Evolutionary conservation across 2,888 invertebrate species (phyloP), one percentile per base, ranked within the genome.

Genomic region (Ormia ochracea): DNA sequence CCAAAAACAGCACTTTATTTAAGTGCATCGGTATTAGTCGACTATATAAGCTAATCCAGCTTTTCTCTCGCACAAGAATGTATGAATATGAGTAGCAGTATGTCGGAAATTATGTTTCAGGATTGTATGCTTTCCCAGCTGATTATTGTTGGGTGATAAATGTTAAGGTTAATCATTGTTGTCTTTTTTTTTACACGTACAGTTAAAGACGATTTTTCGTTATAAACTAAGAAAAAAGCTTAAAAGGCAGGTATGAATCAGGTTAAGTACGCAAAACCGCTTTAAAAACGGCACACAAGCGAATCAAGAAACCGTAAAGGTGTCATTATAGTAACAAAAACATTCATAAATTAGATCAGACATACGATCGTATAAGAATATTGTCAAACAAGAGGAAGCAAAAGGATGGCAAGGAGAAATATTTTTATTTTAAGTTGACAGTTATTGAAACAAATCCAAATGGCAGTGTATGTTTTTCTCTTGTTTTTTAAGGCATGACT

Each of bases 131-230:
- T 80, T 80, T 80, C 75, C 72, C 80, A 75, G 75, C 66, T 80
- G 80, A 80, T 80, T 79, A 72, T 79, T 66, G 75, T 75, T 80
- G 72, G 72, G 72, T 80, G 80, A 80, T 80, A 80, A 80, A 80
- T 76, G 80, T 80, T 80, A 80, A 80, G 80, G 75, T 80, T 80
- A 80, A 80, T 80, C 79, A 72, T 80, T 80, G 72, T 80, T 70
- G 80, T 76, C 66, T 76, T 75, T 76, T n/a, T n/a, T 76, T 68
- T 76, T 69, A 76, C 76, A 76, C 17, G 69, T 76, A 33, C 48
- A 61, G 23, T 56, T 56, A 23, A 76, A 76, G 61, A 61, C 33
- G 17, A 4, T 52, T 66, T 65, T 31, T 52, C 33, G 1, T 59
- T 43, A 4, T 58, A 26, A 10, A 5, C 17, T 6, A 52, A 45